A percentile compares a stretch with the other conserved stretches of the same genome.
These are phyloP conservation scores for Ectropis grisescens DNA, from an alignment of 1,140 invertebrate species.

Conservation along the genomic window DNA sequence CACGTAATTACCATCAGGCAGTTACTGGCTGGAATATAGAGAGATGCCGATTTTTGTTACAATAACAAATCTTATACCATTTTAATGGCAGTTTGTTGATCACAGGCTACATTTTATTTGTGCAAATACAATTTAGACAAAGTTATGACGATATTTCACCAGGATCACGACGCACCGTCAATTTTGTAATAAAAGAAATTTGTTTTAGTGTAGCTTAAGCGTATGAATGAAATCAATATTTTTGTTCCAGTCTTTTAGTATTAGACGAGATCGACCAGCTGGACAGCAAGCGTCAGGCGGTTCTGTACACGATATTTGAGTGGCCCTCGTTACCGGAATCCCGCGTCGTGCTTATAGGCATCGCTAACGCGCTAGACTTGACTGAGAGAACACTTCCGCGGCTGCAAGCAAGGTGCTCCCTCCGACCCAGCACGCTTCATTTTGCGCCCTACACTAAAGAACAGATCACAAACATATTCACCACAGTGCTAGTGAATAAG, in stretches of 20 bases:
- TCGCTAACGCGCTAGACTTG: constrained; percentile 96
- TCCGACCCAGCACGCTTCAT: constrained; percentile 84
- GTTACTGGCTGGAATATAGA: too few species aligned
- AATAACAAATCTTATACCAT: too few species aligned
- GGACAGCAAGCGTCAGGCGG: constrained; percentile 84
- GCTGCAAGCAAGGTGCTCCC: constrained; percentile 80
- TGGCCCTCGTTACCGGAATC: constrained; percentile 84
- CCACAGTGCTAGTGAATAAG: constrained; percentile 79
- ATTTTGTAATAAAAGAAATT: too few species aligned
- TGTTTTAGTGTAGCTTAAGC: too few species aligned
- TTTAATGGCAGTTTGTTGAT: too few species aligned
- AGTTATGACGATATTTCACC: too few species aligned
- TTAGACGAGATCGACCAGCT: constrained; percentile 98
- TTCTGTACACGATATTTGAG: constrained; percentile 94
- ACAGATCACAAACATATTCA: constrained; percentile 91
- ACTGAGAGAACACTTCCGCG: constrained; percentile 92
- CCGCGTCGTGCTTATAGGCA: constrained; percentile 88
- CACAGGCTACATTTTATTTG: too few species aligned
- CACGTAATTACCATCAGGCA: too few species aligned
- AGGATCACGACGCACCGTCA: too few species aligned
- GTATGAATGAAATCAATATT: too few species aligned
- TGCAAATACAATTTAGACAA: too few species aligned
- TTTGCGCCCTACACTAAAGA: constrained; percentile 94
- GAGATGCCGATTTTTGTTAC: too few species aligned
- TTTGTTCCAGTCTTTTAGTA: constrained; percentile 80